phyloP scores from a whole-genome alignment of 2,113 vertebrate genomes.

The Tinamus guttatus region DNA sequence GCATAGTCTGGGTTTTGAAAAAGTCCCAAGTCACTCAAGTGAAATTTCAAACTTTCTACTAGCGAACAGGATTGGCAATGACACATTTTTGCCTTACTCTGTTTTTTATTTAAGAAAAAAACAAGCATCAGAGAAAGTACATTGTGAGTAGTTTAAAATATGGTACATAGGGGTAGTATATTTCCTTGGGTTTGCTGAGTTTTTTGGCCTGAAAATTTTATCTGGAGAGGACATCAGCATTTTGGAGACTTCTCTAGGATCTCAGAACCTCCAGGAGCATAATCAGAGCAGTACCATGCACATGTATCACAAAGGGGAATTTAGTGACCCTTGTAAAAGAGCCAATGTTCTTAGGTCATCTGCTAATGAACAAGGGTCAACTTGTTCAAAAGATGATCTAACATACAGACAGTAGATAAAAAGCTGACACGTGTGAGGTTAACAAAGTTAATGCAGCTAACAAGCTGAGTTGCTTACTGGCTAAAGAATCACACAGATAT shows the following conservation, averaged over 20 bases:
- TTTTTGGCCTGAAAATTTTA: not conserved
- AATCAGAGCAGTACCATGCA: not conserved
- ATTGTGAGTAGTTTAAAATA: not conserved
- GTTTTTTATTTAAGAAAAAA: not conserved
- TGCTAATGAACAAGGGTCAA: constrained; percentile 18
- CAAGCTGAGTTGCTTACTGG: not conserved
- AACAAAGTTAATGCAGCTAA: constrained; percentile 35
- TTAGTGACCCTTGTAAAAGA: constrained; percentile 41
- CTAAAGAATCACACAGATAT: not conserved
- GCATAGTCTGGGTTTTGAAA: not conserved
- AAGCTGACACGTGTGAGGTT: constrained; percentile 25
- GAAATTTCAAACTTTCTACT: not conserved
- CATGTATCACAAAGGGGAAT: not conserved
- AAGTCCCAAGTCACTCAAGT: not conserved
- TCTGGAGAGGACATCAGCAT: not conserved
- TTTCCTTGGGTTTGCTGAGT: not conserved
- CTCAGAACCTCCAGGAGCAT: not conserved
- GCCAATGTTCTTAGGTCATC: constrained; percentile 38
- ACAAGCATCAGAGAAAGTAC: not conserved
- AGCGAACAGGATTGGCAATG: not conserved
- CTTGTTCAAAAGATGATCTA: constrained; percentile 27
- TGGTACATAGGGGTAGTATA: too few species aligned
- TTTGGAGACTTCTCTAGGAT: not conserved
- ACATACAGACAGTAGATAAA: not conserved
- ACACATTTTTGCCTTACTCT: not conserved